Evolutionary conservation across 1,140 invertebrate genomes (phyloP), one percentile per base, ranked within the genome.

Genomic region (Metaphire vulgaris): DNA sequence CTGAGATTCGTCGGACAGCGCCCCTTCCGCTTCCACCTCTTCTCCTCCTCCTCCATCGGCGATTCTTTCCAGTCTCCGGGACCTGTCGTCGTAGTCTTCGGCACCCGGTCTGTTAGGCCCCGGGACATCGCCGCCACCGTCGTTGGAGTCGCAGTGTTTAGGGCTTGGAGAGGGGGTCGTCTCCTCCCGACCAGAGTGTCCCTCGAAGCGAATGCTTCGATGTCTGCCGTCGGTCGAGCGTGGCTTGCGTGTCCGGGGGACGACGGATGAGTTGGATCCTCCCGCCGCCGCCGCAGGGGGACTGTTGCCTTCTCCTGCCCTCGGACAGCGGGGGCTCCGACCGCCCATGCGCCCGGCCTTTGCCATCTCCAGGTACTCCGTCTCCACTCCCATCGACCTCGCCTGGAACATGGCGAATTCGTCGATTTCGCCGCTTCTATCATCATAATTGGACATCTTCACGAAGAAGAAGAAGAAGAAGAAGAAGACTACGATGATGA

Each of bases 331-430:
- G 21, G 41, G 21, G 41, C 41, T 56, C 6, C 41, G 41, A 12
- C 41, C 41, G 28, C 33, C 16, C 2, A 34, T 32, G 16, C 1
- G n/a, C 32, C 72, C 72, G 16, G 28, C 41, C 28, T 34, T 73
- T 28, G 72, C 72, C 72, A 73, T 56, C 28, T 73, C 72, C 72
- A 73, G 28, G 72, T 73, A 73, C 28, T 73, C 72, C 28, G 72
- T 34, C 41, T 73, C 72, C 0, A 73, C 33, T 0, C 72, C 72
- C 33, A 73, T 29, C 2, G 72, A 73, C 16, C 72, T 21, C 33
- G 72, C 72, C 34, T 73, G 32, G 72, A 73, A 73, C 72, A 73
- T 73, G 0, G 72, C 72, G 34, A 73, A 73, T 28, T 73, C 72
- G 72, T 73, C 72, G 14, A 73, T 73, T 34, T 73, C 72, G 21